Conservation (phyloP, 2,797 vertebrate species). For the Paguma larvata region DNA sequence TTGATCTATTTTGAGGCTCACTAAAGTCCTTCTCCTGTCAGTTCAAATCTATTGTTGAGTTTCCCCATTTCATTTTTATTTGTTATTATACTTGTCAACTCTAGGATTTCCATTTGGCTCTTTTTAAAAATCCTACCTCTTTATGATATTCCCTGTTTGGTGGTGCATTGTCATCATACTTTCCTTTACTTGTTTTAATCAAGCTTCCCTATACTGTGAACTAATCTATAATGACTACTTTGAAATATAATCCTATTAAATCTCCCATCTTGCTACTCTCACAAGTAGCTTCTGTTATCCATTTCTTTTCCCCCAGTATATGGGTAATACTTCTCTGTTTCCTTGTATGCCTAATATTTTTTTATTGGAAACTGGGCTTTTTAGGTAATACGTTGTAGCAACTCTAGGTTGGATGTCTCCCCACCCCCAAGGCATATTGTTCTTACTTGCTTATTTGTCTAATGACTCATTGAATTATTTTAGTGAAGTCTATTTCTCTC, state of each 20-base stretch:
- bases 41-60: neutral
- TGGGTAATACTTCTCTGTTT: neutral
- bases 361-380: neutral
- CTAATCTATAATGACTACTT: neutral
- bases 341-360: neutral
- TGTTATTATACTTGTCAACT: neutral
- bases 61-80: neutral
- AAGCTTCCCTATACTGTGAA: neutral
- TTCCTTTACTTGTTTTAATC: neutral
- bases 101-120: neutral
- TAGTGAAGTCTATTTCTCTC: neutral
- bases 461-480: neutral
- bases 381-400: neutral
- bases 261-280: neutral
- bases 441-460: neutral
- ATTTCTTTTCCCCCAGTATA: neutral
- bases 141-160: neutral
- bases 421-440: neutral
- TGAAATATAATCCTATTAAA: neutral
- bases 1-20: neutral
- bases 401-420: neutral
- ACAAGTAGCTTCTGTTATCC: neutral
- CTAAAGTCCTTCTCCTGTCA: neutral
- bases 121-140: neutral
- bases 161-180: neutral